Base-by-base conservation (phyloP, 1,140 invertebrate genomes). In the Proctacanthus coquilletti region DNA sequence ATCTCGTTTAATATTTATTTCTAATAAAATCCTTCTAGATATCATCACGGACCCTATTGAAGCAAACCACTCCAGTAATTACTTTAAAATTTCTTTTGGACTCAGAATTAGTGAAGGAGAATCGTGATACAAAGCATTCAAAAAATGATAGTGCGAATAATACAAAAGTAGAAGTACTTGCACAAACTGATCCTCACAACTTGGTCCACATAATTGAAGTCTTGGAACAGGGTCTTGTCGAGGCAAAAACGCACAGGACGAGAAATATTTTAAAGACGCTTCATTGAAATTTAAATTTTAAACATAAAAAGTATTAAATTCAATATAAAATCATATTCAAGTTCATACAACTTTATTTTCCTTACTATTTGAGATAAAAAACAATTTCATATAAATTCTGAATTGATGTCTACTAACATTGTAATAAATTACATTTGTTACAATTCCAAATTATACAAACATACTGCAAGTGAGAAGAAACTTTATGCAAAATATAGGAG, bases 51-150 rank as follows among this genome's bases (percentile, higher is more conserved):
- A 17, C 3, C 21, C 14, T 30, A 30, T 30, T 4, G 18, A 3
- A 38, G 13, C n/a, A 37, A 18, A 6, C 25, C 8, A 30, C 8
- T 19, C 36, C 36, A 2, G 31, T 25, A 29, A 38, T 38, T 13
- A 3, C 13, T 29, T 19, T 29, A 20, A 38, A 38, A 18, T 17
- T 38, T 3, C 11, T 30, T 30, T 8, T 18, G 17, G n/a, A 29
- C 4, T 11, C 20, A 18, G 36, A 38, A 38, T 13, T 3, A 13
- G 4, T 32, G 15, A 14, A 15, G 9, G 31, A 9, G 20, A 15
- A 18, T 23, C n/a, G 31, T 33, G 15, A 15, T 9, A 15, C 15
- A 8, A 11, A 10, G 6, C 8, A 13, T 9, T 8, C 23, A 27
- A 27, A 27, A 27, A 8, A 13, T 27, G 31, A 33, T 33, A 15